These are phyloP conservation scores for Pseudorhombus dupliciocellatus DNA, from an alignment of 2,113 vertebrate genomes.

Conservation along the genomic window DNA sequence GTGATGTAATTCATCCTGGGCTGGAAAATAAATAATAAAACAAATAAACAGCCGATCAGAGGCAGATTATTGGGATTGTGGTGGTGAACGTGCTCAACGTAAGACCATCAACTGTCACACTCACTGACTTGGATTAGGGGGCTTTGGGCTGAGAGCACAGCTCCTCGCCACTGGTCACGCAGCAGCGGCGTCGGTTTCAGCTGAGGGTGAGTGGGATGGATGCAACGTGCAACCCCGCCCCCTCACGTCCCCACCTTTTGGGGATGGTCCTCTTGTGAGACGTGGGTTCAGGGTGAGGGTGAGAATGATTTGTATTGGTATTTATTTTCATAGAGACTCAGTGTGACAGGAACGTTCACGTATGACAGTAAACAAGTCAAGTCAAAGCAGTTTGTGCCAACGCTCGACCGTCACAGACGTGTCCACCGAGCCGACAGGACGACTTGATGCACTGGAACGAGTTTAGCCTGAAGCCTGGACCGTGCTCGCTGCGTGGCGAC, in stretches of 20 bases:
- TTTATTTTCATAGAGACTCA: background rate
- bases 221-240: too few species aligned
- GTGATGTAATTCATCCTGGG: constrained; percentile 17
- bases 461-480: background rate
- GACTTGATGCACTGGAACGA: background rate
- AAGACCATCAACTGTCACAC: constrained; percentile 2
- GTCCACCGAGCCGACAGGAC: background rate
- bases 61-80: constrained; percentile 7
- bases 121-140: constrained; percentile 15
- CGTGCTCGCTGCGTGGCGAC: background rate
- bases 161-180: background rate
- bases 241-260: too few species aligned
- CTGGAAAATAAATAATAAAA: too few species aligned
- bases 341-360: background rate
- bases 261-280: too few species aligned
- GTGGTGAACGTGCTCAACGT: constrained; percentile 8
- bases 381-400: background rate
- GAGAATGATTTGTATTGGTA: background rate
- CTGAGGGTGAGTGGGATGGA: background rate
- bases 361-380: background rate
- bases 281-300: too few species aligned
- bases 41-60: background rate
- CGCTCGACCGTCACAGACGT: background rate
- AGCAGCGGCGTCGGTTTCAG: background rate
- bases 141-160: background rate